Conservation (phyloP, 2,113 vertebrate genomes). For the Ictidomys tridecemlineatus region DNA sequence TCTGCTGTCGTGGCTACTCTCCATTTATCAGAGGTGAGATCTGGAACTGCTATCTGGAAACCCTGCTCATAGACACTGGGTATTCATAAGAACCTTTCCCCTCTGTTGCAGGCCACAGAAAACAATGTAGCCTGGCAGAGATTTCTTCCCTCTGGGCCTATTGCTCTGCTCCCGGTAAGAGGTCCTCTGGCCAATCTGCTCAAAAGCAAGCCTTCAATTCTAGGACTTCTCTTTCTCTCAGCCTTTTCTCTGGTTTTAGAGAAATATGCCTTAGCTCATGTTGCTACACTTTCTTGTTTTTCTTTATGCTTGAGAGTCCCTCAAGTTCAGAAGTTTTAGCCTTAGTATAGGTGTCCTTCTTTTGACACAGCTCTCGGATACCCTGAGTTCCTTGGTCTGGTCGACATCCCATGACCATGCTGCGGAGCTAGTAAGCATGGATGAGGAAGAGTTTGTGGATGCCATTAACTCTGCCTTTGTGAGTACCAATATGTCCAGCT, state of each 20-base stretch:
- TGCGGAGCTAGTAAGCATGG: constrained; percentile 92
- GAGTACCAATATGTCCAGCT: constrained; percentile 83
- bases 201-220: neutral
- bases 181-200: neutral
- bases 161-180: constrained; percentile 96
- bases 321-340: neutral
- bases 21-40: constrained; percentile 93
- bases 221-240: neutral
- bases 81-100: neutral
- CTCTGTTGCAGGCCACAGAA: constrained; percentile 91
- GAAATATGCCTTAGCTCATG: neutral
- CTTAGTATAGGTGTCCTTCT: constrained; percentile 67
- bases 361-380: constrained; percentile 93
- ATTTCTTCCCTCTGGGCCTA: constrained; percentile 97
- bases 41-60: neutral
- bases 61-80: neutral
- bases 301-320: neutral
- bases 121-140: constrained; percentile 99
- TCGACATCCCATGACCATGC: constrained; percentile 95
- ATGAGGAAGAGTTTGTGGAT: constrained; percentile 96
- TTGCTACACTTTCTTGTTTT: neutral
- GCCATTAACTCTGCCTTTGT: constrained; percentile 98
- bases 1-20: constrained; percentile 97
- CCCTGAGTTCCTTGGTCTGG: constrained; percentile 97
- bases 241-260: neutral